Conservation (phyloP, 2,797 vertebrate genomes). For the Myioborus melanocephalus region DNA sequence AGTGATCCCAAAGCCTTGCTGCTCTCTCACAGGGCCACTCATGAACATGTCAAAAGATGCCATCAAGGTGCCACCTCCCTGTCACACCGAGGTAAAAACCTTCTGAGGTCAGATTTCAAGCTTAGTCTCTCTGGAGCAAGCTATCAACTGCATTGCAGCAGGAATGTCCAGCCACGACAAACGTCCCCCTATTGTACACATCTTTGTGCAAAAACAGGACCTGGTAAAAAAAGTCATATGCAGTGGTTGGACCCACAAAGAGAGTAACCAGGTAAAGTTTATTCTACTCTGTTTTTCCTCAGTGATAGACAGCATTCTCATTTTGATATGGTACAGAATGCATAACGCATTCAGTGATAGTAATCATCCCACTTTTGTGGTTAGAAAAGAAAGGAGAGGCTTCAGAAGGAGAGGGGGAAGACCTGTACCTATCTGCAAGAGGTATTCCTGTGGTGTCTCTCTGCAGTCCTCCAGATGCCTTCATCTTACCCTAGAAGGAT, state of each 20-base stretch:
- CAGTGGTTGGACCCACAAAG: neutral
- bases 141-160: neutral
- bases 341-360: neutral
- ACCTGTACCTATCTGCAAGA: neutral
- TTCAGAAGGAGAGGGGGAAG: neutral
- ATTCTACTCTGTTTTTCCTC: neutral
- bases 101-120: neutral
- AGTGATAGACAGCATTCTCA: neutral
- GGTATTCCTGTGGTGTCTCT: neutral
- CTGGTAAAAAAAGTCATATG: neutral
- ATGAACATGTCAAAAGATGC: neutral
- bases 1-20: neutral
- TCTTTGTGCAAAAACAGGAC: neutral
- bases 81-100: neutral
- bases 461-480: neutral
- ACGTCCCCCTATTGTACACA: fast-evolving
- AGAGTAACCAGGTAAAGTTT: neutral
- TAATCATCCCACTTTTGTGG: neutral
- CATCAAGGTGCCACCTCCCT: neutral
- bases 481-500: neutral
- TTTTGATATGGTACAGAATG: neutral
- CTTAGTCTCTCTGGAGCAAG: neutral
- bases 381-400: neutral
- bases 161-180: neutral
- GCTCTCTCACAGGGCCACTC: neutral